These are phyloP conservation scores for Acrobasis repandana DNA, from an alignment of 2,888 invertebrate genomes.

Conservation along the genomic window DNA sequence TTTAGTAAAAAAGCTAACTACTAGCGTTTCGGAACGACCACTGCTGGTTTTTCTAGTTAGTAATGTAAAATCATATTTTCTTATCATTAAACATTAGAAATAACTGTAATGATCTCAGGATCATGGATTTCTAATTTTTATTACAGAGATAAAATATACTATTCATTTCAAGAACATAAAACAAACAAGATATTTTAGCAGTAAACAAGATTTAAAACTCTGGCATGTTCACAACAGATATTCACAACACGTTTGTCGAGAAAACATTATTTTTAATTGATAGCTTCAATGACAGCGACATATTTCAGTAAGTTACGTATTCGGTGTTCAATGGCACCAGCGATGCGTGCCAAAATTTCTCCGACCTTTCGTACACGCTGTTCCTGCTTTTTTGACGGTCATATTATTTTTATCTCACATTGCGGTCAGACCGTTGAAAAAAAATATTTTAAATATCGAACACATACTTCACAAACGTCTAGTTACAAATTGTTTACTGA, in stretches of 20 bases:
- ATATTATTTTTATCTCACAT: constrained; percentile 59
- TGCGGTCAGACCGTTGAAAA: constrained; percentile 7
- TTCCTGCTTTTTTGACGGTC: constrained; percentile 73
- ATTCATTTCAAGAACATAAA: neutral
- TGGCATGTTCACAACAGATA: constrained; percentile 22
- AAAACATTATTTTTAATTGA: constrained; percentile 56
- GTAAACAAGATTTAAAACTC: neutral
- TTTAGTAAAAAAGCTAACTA: too few species aligned
- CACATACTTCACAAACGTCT: constrained; percentile 1
- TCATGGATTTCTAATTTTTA: neutral
- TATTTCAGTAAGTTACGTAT: constrained; percentile 41
- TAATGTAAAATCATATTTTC: too few species aligned
- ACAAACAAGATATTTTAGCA: neutral
- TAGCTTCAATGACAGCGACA: constrained; percentile 50
- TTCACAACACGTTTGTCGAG: constrained; percentile 41
- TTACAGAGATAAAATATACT: neutral
- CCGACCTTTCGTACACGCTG: constrained; percentile 67
- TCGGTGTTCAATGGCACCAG: constrained; percentile 45
- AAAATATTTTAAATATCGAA: constrained; percentile 5
- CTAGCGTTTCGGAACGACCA: too few species aligned
- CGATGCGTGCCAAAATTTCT: constrained; percentile 72
- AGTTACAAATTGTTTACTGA: constrained; percentile 1
- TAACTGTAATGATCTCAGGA: too few species aligned
- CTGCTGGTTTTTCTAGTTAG: too few species aligned
- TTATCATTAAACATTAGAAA: too few species aligned